Base-by-base conservation (phyloP, 2,797 vertebrate genomes). In the Anniella stebbinsi region DNA sequence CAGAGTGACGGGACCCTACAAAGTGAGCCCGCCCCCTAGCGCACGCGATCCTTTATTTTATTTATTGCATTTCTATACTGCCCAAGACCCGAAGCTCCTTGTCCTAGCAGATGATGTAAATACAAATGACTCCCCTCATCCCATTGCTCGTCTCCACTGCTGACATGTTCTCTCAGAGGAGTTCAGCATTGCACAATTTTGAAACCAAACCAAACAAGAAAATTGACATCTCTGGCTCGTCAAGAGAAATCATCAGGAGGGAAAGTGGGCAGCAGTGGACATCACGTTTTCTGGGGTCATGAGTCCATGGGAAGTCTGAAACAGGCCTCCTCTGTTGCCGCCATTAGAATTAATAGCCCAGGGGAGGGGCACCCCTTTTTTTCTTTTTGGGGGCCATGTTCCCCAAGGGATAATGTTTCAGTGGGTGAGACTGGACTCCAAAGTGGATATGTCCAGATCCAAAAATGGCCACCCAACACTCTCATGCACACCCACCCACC, bases 151-250 rank as follows among this genome's bases (percentile, higher is more conserved):
- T 88, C 94, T 92, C 94, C 89, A 93, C 82, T 90, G 87, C 84
- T 92, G 89, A 89, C 69, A 93, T 92, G n/a, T 95, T 87, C 93
- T 93, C 89, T 93, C 88, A 87, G 81, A 84, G 88, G 95, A 94
- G 87, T 51, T 48, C 92, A 92, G 85, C 83, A 1, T 7, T 18
- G 60, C 60, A 21, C 60, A 63, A 63, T 63, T 21, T 63, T 21
- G 5, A 63, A 63, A 63, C 60, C 21, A 63, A 63, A 25, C 60
- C 60, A 63, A 63, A 63, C 60, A 63, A 23, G 60, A 23, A 63
- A 63, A 63, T 77, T 23, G 10, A 11, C 75, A 41, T 45, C 23
- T 48, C 41, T 77, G 41, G 9, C 36, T 73, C 12, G 36, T 36
- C 12, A 73, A 73, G 70, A 73, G 18, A 73, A 38, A 73, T 73